Conservation (phyloP, 2,888 invertebrate genomes). For the Drosophila ustulata region DNA sequence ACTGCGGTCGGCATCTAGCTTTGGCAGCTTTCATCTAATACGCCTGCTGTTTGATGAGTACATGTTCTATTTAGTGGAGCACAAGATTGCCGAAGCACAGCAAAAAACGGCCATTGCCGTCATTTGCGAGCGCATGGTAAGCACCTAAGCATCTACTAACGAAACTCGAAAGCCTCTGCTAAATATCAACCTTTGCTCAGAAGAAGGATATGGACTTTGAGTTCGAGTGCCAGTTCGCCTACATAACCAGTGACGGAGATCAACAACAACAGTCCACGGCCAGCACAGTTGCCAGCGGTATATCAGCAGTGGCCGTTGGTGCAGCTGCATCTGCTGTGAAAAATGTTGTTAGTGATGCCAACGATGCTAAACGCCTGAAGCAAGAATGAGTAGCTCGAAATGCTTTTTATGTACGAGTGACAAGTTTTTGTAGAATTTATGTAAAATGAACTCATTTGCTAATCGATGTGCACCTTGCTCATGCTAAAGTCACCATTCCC, state of each 20-base stretch:
- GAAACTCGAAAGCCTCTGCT: constrained; percentile 1
- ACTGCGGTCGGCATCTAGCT: constrained; percentile 97
- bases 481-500: constrained; percentile 4
- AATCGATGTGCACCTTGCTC: constrained; percentile 31
- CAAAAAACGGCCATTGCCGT: constrained; percentile 97
- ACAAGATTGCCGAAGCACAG: constrained; percentile 96
- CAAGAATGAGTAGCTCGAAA: constrained; percentile 78
- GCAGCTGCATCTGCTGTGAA: constrained; percentile 5
- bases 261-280: constrained; percentile 33
- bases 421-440: constrained; percentile 33
- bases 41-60: constrained; percentile 99
- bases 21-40: constrained; percentile 99
- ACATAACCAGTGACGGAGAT: constrained; percentile 74
- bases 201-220: constrained; percentile 83
- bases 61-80: constrained; percentile 99
- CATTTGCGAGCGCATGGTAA: constrained; percentile 87
- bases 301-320: background rate
- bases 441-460: constrained; percentile 35
- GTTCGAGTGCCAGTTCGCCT: constrained; percentile 84
- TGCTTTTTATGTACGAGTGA: background rate
- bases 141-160: constrained; percentile 29
- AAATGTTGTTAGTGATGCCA: constrained; percentile 37
- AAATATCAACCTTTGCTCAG: constrained; percentile 60
- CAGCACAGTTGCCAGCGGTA: constrained; percentile 47
- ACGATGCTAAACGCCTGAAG: constrained; percentile 82